phyloP scores from a whole-genome alignment of 2,888 invertebrate species.

The Drosophila leonis region DNA sequence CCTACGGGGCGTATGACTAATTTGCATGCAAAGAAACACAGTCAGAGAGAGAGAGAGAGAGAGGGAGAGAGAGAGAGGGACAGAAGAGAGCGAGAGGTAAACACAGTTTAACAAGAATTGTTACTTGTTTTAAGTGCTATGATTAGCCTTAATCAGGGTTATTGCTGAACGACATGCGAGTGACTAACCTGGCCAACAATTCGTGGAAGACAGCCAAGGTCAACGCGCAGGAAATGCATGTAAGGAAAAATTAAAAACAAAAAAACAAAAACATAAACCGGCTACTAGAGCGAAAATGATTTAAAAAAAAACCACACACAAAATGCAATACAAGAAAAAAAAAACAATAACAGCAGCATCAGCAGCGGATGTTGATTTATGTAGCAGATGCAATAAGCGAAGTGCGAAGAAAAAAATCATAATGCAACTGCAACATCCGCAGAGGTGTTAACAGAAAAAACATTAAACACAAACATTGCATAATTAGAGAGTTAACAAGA shows the following conservation, averaged over 20 bases:
- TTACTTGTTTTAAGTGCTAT: slow-evolving; percentile 29
- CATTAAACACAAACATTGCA: slow-evolving; percentile 32
- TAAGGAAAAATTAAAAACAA: slow-evolving; percentile 38
- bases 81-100: neutral
- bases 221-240: slow-evolving; percentile 67
- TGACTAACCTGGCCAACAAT: slow-evolving; percentile 43
- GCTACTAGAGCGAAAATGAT: slow-evolving; percentile 61
- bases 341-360: slow-evolving; percentile 32
- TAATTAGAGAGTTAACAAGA: slow-evolving; percentile 37
- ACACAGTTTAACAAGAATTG: slow-evolving; percentile 25
- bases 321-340: slow-evolving; percentile 26
- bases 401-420: slow-evolving; percentile 38
- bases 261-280: slow-evolving; percentile 50
- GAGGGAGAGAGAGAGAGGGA: neutral
- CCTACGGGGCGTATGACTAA: slow-evolving; percentile 55
- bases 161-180: slow-evolving; percentile 23
- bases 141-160: slow-evolving; percentile 47
- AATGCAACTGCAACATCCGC: slow-evolving; percentile 28
- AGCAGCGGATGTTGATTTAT: slow-evolving; percentile 69
- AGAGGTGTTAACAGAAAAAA: slow-evolving; percentile 50
- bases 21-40: slow-evolving; percentile 34
- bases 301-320: slow-evolving; percentile 28
- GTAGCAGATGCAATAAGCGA: slow-evolving; percentile 62
- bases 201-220: slow-evolving; percentile 61
- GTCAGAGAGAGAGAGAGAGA: neutral